phyloP scores from a whole-genome alignment of 2,888 invertebrate genomes.

The Tryphoninae sp. region DNA sequence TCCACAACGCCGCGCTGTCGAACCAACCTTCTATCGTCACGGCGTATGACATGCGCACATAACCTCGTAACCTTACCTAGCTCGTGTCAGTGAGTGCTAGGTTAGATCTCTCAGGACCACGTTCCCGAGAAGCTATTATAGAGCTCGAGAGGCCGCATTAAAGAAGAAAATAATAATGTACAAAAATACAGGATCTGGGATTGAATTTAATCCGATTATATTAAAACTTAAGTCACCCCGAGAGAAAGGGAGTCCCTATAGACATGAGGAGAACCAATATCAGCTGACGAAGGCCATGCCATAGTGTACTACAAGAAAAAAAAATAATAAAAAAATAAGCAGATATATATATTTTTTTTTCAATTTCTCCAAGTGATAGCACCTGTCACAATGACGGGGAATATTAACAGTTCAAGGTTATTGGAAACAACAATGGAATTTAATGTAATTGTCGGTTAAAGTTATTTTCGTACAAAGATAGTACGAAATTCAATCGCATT shows the following conservation, averaged over 20 bases:
- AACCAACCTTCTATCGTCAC: slow-evolving; percentile 7
- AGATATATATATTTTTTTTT: neutral
- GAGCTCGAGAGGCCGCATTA: slow-evolving; percentile 7
- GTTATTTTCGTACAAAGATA: neutral
- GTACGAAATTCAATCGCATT: neutral
- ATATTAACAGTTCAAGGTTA: neutral
- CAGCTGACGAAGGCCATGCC: slow-evolving; percentile 40
- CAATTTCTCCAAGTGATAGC: neutral
- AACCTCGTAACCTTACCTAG: slow-evolving; percentile 64
- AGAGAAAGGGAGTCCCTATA: too few species aligned
- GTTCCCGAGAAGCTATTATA: slow-evolving; percentile 38
- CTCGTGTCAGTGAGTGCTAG: slow-evolving; percentile 52
- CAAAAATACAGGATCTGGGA: neutral
- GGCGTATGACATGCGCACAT: slow-evolving; percentile 59
- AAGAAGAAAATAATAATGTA: neutral
- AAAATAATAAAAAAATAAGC: slow-evolving; percentile 2
- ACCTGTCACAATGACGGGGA: neutral
- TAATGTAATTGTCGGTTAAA: neutral
- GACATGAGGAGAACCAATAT: neutral
- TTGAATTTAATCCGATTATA: neutral
- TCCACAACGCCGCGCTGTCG: slow-evolving; percentile 4
- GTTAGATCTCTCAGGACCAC: slow-evolving; percentile 59
- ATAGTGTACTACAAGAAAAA: neutral
- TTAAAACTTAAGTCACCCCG: neutral
- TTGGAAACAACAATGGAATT: neutral